Evolutionary conservation across 2,113 vertebrate genomes (phyloP).

Genomic region (Brachyhypopomus gauderio): DNA sequence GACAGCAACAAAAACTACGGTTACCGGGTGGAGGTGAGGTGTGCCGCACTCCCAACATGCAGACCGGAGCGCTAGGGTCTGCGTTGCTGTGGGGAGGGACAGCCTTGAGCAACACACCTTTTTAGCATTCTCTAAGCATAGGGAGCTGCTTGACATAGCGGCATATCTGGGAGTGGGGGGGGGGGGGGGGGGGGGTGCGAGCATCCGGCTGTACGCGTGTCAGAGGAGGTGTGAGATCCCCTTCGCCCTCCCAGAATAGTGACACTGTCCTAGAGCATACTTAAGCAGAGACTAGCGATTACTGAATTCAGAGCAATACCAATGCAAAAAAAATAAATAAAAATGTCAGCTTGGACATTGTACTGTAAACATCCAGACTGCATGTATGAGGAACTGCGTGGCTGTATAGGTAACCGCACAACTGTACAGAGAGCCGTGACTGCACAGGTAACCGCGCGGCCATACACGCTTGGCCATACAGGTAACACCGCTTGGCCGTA

Average conservation of each 20-base stretch:
- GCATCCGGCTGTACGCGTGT: slow-evolving; percentile 10
- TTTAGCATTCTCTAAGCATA: slow-evolving; percentile 39
- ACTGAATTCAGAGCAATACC: slow-evolving; percentile 16
- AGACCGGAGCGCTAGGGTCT: no score
- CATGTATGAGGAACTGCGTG: slow-evolving; percentile 33
- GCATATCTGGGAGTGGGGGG: slow-evolving; percentile 9
- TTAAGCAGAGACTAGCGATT: not conserved
- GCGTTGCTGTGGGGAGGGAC: not conserved
- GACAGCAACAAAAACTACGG: no score
- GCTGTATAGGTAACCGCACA: slow-evolving; percentile 15
- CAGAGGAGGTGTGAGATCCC: not conserved
- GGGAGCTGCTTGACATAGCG: slow-evolving; percentile 12
- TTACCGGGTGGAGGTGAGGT: no score
- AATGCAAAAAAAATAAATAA: not conserved
- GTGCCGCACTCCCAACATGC: no score
- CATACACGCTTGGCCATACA: slow-evolving; percentile 1
- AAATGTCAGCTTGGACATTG: not conserved
- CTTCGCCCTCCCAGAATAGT: slow-evolving; percentile 12
- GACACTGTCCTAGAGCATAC: not conserved
- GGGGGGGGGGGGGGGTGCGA: not conserved
- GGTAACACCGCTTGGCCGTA: slow-evolving; percentile 13
- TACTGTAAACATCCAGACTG: slow-evolving; percentile 4
- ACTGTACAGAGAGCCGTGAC: not conserved
- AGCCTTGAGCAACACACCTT: slow-evolving; percentile 13
- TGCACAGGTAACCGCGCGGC: slow-evolving; percentile 7